Evolutionary conservation across 2,113 vertebrate genomes (phyloP).

Genomic region (Vanacampus margaritifer): DNA sequence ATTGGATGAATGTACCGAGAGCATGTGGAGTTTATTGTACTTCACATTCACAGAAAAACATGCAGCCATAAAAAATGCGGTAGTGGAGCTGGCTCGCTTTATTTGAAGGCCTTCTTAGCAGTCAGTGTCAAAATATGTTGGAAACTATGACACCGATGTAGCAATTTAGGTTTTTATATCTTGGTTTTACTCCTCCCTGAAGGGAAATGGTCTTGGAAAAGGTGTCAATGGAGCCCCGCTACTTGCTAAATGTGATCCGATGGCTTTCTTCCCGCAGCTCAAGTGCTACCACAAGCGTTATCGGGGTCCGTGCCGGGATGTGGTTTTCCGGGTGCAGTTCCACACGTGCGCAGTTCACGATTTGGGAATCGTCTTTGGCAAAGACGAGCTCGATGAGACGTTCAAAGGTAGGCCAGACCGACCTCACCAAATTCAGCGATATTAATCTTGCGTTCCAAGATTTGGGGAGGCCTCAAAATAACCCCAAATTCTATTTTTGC

Average conservation of each 20-base stretch:
- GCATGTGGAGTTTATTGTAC: constrained; percentile 44
- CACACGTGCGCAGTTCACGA: constrained; percentile 96
- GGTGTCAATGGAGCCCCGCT: background rate
- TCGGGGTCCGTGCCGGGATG: constrained; percentile 84
- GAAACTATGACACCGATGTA: constrained; percentile 50
- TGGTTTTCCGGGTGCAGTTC: constrained; percentile 96
- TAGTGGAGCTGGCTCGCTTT: constrained; percentile 40
- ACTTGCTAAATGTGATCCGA: background rate
- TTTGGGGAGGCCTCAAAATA: background rate
- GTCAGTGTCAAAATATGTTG: constrained; percentile 42
- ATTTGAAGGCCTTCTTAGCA: constrained; percentile 62
- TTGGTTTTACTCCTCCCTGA: constrained; percentile 9
- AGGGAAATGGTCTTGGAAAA: constrained; percentile 9
- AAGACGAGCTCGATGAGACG: constrained; percentile 93
- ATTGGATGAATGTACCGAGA: constrained; percentile 2
- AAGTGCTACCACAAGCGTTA: constrained; percentile 98
- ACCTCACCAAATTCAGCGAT: background rate
- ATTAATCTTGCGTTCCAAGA: background rate
- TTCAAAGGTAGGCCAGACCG: constrained; percentile 82
- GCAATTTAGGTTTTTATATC: background rate
- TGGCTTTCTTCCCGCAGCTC: constrained; percentile 69
- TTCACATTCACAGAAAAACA: constrained; percentile 42
- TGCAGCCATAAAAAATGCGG: constrained; percentile 43
- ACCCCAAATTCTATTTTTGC: too few species aligned
- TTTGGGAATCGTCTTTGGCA: constrained; percentile 87